Conservation (phyloP, 2,113 vertebrate genomes). For the Ptyas mucosa region DNA sequence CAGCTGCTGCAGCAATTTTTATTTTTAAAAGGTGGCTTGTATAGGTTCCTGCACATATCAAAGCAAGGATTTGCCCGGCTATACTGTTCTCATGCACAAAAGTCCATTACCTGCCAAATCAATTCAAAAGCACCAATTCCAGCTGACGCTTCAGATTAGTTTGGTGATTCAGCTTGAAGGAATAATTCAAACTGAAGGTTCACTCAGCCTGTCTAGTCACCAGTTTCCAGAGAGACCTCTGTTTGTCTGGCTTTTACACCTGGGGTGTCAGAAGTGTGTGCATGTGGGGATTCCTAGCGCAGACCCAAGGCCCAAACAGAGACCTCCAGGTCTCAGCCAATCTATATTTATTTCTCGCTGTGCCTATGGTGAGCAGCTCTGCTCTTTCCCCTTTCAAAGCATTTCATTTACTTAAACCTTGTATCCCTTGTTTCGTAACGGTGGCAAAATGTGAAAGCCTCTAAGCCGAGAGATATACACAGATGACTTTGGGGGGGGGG, state of each 20-base stretch:
- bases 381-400: not conserved
- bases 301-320: not conserved
- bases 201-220: not conserved
- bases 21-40: not conserved
- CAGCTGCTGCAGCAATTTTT: not conserved
- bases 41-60: not conserved
- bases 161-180: not conserved
- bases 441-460: constrained; percentile 18
- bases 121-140: not conserved
- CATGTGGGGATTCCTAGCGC: not conserved
- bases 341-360: not conserved
- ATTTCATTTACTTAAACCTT: not conserved
- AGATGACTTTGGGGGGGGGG: not conserved
- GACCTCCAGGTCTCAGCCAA: not conserved
- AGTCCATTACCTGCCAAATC: not conserved
- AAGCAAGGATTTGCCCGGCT: not conserved
- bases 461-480: constrained; percentile 11
- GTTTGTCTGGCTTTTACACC: not conserved
- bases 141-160: not conserved
- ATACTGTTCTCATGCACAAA: not conserved
- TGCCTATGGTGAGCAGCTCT: not conserved
- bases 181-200: not conserved
- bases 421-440: constrained; percentile 27
- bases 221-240: not conserved
- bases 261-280: not conserved